phyloP scores from a whole-genome alignment of 2,113 vertebrate species.

The Gavia stellata region DNA sequence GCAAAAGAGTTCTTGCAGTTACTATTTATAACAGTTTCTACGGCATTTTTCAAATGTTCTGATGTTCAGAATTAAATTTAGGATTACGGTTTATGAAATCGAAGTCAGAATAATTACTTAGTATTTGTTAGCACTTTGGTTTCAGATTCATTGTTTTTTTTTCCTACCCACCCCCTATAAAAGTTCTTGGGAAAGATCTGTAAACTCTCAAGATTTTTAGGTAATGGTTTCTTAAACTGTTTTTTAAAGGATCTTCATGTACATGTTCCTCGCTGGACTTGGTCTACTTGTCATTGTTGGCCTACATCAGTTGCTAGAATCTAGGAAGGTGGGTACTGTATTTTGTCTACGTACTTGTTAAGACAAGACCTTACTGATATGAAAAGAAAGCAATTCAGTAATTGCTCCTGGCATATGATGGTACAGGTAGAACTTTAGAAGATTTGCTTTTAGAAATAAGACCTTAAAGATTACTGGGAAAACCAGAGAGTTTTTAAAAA shows the following conservation, averaged over 20 bases:
- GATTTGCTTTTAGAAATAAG: not conserved
- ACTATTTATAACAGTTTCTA: not conserved
- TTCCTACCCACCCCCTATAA: accelerated
- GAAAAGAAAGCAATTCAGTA: not conserved
- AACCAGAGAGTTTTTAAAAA: not conserved
- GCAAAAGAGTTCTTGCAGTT: not conserved
- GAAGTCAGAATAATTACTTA: not conserved
- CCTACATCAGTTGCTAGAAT: conserved; percentile 93
- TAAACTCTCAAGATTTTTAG: not conserved
- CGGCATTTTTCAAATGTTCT: not conserved
- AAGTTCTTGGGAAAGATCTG: not conserved
- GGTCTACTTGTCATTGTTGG: conserved; percentile 89
- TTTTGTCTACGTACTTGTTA: not conserved
- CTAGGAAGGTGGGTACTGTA: conserved; percentile 84
- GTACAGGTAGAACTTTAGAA: not conserved
- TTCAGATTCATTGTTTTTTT: not conserved
- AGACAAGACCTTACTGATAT: not conserved
- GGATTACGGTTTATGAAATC: not conserved
- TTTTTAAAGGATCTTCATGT: conserved; percentile 91
- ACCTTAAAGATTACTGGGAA: not conserved
- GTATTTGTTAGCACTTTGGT: not conserved
- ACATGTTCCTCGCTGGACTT: conserved; percentile 94
- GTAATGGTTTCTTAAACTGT: not conserved
- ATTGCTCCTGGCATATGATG: not conserved
- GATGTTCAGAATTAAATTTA: not conserved